Percentiles rank a stretch among this genome's conserved stretches.
These are phyloP conservation scores for Eupeodes corollae DNA, from an alignment of 1,140 invertebrate species.

Conservation along the genomic window DNA sequence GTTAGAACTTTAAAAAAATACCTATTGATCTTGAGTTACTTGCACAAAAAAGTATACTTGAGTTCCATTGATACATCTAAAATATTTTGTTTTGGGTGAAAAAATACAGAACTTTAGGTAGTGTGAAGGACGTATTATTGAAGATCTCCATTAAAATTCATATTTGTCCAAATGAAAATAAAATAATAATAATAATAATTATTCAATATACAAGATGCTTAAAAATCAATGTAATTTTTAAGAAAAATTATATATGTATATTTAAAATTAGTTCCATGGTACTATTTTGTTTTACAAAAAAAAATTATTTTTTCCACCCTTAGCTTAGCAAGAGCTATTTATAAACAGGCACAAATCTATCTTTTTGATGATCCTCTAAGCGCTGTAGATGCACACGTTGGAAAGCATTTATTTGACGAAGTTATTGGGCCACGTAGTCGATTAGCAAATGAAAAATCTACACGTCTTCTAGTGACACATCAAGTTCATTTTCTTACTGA, in stretches of 20 bases:
- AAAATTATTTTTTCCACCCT: not conserved
- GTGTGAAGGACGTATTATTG: no score
- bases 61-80: no score
- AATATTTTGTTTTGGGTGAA: no score
- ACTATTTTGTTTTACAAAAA: no score
- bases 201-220: not conserved
- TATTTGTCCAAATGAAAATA: no score
- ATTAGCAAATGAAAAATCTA: slow-evolving; percentile 47
- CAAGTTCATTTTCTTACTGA: slow-evolving; percentile 68
- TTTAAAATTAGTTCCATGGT: not conserved
- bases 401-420: slow-evolving; percentile 52
- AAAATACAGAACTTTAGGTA: no score
- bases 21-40: no score
- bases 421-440: slow-evolving; percentile 46
- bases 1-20: no score
- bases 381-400: slow-evolving; percentile 60
- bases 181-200: no score
- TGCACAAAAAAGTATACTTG: no score
- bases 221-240: not conserved
- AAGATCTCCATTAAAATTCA: no score
- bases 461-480: slow-evolving; percentile 71
- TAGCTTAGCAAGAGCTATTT: slow-evolving; percentile 60
- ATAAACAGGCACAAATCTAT: slow-evolving; percentile 60
- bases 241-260: not conserved
- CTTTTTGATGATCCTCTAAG: slow-evolving; percentile 70